Evolutionary conservation across 2,888 invertebrate genomes (phyloP), one percentile per base, ranked within the genome.

Genomic region (Eurytoma adleriae): DNA sequence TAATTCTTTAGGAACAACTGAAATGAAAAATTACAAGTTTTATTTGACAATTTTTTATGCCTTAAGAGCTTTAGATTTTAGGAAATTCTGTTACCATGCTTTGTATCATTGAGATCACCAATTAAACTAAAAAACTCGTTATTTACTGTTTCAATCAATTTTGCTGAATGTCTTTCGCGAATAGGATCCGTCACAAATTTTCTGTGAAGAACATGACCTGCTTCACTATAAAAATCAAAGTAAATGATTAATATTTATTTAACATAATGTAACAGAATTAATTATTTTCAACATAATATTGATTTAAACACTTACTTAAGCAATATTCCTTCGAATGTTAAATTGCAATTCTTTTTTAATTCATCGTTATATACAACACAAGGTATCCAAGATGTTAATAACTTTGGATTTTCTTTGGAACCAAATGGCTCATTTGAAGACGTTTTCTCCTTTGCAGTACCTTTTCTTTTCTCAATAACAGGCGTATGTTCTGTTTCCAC

Each of bases 281-380:
- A 27, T n/a, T 52, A 64, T 68, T 40, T 40, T 16, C 20, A 20
- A 3, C 14, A 5, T 54, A 4, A 13, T 2, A 1, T 54, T 54
- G 20, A 62, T 50, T 7, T 66, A 59, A 61, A 67, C n/a, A 40
- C 83, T 81, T 85, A 89, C 89, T 89, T 89, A 4, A 89, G 62
- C 54, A 90, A 84, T 77, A 85, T 87, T 61, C 90, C 90, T 76
- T 87, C 85, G 75, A 89, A 90, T 59, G 83, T 78, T 74, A 90
- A 85, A 57, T 82, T 79, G 48, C 82, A 85, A 24, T 84, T 79
- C 18, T 61, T 73, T 52, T 75, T 71, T 0, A 66, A 74, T 5
- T 84, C 78, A 1, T 82, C 71, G 50, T 82, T 75, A 24, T 72
- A 75, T 12, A 85, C 50, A 7, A 90, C 85, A 40, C 66, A 83